Evolutionary conservation across 2,888 invertebrate genomes (phyloP), one percentile per base, ranked within the genome.

Genomic region (Tachina grossa): DNA sequence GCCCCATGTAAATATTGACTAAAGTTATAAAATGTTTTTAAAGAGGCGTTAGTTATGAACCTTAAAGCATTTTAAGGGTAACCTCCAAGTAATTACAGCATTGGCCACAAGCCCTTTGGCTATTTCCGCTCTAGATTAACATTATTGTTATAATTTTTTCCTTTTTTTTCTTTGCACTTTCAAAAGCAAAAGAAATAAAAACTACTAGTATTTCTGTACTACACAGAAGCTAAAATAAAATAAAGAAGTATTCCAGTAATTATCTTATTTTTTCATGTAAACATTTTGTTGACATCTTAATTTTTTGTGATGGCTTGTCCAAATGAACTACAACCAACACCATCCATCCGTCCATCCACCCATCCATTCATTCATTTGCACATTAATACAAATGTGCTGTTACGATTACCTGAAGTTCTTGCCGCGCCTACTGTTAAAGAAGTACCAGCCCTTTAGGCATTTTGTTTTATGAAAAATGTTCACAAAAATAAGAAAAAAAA

Each of bases 61-160:
- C 31, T 19, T 31, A 66, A 55, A 43, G 45, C 11, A 22, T 63
- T 69, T 63, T 49, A 43, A 79, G 71, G 82, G 78, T 77, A 85
- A 83, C 75, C 61, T 72, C 45, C 79, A 63, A 84, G 80, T 87
- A 83, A 82, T 84, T 83, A 82, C 78, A 80, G 82, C 86, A 85
- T 86, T 87, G 82, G 76, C 77, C 84, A 51, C 75, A 79, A 68
- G 74, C 75, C 78, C 84, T 66, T 43, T 9, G 79, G 87, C 83
- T 74, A 86, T 87, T 87, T 87, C 86, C 87, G 87, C 86, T 83
- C 87, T 86, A 86, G 84, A 87, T 87, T 87, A 87, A 76, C 72
- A 59, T 78, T 72, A 16, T 66, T 65, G 41, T 55, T 49, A 22
- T 22, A 68, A 45, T 61, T 51, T 31, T 71, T 75, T 55, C 43